Evolutionary conservation across 2,888 invertebrate genomes (phyloP), one percentile per base, ranked within the genome.

Genomic region (Eristalis tenax): DNA sequence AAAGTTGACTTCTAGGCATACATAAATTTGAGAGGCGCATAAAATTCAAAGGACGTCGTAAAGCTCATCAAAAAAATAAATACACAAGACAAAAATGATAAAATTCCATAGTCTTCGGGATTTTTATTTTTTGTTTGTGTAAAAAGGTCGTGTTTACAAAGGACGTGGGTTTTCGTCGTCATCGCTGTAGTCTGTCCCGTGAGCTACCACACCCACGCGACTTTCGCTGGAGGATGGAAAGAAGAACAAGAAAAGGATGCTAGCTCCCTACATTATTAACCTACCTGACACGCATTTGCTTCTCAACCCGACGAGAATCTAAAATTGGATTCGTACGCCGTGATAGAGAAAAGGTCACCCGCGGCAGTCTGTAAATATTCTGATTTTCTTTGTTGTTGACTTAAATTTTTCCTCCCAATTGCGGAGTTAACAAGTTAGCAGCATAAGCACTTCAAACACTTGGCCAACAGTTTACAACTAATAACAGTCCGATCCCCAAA

Each of bases 121-220:
- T 32, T 4, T 32, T 4, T 32, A 6, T 32, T 11, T 35, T 11
- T 35, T 35, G 8, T 35, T 35, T 8, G 38, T 38, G 11, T 38
- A 56, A 63, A 43, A 71, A 32, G 40, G n/a, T 15, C 59, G 64
- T 80, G 66, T 80, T 80, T 76, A 50, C 70, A 68, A n/a, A 81
- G 73, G 73, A 78, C 65, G 68, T 18, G 23, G 57, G 80, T 74
- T 26, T 38, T 50, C 26, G n/a, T 71, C 61, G 71, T 76, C 32
- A 10, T 32, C 32, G 32, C 0, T 32, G 32, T 32, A 8, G 32
- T 32, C 23, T 59, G 23, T 59, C 59, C 26, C 13, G 13, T 59
- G 43, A 75, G 66, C 70, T 79, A 82, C 82, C 86, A 86, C 86
- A 86, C 86, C 86, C 86, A 83, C 77, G 64, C 50, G 43, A n/a